A percentile compares a stretch with the other conserved stretches of the same genome.
These are phyloP conservation scores for Poeciliopsis paucimaculata DNA, from an alignment of 2,797 vertebrate genomes.

Conservation along the genomic window DNA sequence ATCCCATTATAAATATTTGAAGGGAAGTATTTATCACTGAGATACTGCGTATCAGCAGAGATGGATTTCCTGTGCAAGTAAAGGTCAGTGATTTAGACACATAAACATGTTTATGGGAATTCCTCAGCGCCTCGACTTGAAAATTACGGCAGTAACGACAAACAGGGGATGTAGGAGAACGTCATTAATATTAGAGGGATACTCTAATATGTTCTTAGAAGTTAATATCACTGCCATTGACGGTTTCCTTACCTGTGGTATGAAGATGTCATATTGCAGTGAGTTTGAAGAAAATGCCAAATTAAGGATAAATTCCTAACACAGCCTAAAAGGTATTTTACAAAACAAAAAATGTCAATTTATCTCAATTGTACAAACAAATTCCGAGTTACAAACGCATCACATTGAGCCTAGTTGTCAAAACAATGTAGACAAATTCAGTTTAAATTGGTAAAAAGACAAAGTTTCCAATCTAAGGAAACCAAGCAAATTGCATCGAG, in stretches of 20 bases:
- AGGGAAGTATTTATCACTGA: conserved; percentile 83
- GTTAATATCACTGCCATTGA: neutral
- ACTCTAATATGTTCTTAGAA: neutral
- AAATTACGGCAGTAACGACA: conserved; percentile 47
- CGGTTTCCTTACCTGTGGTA: neutral
- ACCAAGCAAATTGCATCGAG: neutral
- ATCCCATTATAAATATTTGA: conserved; percentile 85
- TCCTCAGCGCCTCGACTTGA: conserved; percentile 58
- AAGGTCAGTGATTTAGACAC: conserved; percentile 79
- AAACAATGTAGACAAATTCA: neutral
- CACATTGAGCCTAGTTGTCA: neutral
- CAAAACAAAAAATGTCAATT: neutral
- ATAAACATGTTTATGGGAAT: conserved; percentile 78
- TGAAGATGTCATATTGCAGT: neutral
- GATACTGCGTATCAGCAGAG: conserved; percentile 81
- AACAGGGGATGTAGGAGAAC: conserved; percentile 39
- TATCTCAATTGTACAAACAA: neutral
- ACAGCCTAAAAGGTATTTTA: neutral
- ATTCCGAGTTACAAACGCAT: neutral
- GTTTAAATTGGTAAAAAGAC: neutral
- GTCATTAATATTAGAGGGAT: conserved; percentile 4
- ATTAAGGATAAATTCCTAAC: neutral
- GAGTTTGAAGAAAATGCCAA: neutral
- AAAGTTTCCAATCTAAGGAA: neutral
- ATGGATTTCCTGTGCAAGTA: conserved; percentile 82